Percentiles rank a stretch among this genome's conserved stretches.
Conservation (phyloP, 2,113 vertebrate species). For the Peromyscus californicus region DNA sequence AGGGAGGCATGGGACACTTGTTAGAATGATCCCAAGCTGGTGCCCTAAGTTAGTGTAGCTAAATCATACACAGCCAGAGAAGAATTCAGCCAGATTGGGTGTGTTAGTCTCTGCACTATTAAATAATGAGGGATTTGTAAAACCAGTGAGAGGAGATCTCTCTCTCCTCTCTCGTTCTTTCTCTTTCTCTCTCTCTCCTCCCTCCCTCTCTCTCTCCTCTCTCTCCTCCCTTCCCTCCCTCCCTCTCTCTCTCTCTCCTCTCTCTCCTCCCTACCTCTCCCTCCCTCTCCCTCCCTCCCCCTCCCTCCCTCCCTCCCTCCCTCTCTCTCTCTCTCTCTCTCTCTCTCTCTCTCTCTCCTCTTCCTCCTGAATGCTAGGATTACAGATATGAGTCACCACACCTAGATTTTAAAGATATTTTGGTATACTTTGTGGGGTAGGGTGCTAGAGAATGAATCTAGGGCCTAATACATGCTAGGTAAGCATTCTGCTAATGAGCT, state of each 20-base stretch:
- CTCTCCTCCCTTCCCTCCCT: neutral
- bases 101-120: neutral
- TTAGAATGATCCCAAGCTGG: neutral
- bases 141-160: neutral
- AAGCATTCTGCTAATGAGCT: neutral
- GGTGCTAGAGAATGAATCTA: neutral
- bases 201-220: too few relatives aligned
- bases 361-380: neutral
- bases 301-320: too few relatives aligned
- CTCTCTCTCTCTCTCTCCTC: neutral
- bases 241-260: too few relatives aligned
- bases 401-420: neutral
- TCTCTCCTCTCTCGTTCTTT: too few relatives aligned
- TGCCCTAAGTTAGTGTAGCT: rapidly evolving
- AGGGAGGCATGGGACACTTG: rapidly evolving
- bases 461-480: neutral
- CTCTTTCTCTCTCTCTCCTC: too few relatives aligned
- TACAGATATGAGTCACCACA: neutral
- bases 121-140: neutral
- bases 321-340: neutral
- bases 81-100: rapidly evolving
- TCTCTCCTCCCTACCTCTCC: too few relatives aligned
- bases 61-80: neutral
- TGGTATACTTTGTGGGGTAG: neutral
- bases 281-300: too few relatives aligned